Conservation (phyloP, 35 echinoderm and acorn worm genomes). For the Holothuria glaberrima region DNA sequence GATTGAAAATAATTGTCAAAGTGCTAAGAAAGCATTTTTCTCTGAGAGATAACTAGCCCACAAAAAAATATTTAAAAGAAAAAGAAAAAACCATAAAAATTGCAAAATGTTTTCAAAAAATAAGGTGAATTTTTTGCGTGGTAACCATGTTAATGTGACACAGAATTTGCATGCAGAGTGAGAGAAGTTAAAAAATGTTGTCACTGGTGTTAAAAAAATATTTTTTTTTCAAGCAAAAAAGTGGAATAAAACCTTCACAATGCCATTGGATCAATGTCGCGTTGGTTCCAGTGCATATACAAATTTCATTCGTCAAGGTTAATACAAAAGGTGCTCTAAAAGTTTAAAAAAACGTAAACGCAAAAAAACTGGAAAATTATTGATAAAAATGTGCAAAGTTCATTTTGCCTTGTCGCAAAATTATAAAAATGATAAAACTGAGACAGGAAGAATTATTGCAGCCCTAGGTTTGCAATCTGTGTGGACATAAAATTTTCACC, state of each 20-base stretch:
- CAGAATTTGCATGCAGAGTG: no score
- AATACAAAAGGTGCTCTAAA: conserved; percentile 34
- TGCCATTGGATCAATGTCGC: neutral
- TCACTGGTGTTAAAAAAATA: no score
- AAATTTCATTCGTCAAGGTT: neutral
- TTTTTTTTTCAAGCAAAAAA: no score
- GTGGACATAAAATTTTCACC: neutral
- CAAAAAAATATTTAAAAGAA: conserved; percentile 34
- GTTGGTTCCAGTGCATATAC: conserved; percentile 14
- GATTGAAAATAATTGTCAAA: no score
- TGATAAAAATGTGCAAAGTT: conserved; percentile 41
- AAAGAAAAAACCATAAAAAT: conserved; percentile 57
- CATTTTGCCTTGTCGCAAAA: no score
- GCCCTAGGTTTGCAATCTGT: neutral
- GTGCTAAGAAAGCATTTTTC: neutral
- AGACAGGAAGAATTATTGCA: neutral
- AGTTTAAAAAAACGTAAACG: conserved; percentile 28
- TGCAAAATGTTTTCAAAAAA: conserved; percentile 55
- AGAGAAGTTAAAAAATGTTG: no score
- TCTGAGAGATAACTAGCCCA: conserved; percentile 55
- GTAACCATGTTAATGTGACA: neutral
- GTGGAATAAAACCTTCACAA: no score
- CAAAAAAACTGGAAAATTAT: conserved; percentile 45
- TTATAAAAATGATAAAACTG: neutral
- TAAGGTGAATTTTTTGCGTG: conserved; percentile 24